Evolutionary conservation across 1,140 invertebrate species (phyloP).

Genomic region (Paramacrobiotus metropolitanus): DNA sequence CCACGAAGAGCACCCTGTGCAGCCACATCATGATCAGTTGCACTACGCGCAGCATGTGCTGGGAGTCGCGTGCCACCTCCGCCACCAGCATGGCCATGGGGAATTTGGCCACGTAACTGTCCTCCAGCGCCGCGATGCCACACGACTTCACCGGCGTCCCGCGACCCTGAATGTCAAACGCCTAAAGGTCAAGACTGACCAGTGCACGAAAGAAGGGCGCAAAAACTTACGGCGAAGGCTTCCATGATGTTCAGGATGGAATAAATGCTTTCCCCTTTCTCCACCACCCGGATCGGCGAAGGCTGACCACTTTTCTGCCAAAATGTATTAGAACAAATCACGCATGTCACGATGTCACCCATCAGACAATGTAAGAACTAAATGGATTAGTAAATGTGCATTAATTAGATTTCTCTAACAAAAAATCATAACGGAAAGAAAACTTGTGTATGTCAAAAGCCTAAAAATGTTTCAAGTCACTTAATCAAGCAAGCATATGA

Average conservation of each 20-base stretch:
- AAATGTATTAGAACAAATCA: background rate
- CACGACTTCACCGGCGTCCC: too few species aligned
- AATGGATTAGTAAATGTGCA: too few species aligned
- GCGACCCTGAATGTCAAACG: too few species aligned
- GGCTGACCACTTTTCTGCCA: background rate
- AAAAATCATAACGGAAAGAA: too few species aligned
- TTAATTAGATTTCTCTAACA: too few species aligned
- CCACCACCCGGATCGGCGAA: background rate
- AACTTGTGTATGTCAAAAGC: too few species aligned
- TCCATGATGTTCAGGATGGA: background rate
- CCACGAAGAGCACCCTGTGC: background rate
- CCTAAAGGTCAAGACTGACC: too few species aligned
- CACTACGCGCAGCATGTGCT: background rate
- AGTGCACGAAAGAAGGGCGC: too few species aligned
- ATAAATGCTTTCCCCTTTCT: background rate
- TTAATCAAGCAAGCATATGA: too few species aligned
- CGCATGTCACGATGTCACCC: background rate
- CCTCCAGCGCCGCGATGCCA: background rate
- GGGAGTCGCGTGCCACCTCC: background rate
- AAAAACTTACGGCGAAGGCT: background rate
- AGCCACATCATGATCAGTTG: conserved; percentile 3
- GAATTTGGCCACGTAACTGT: background rate
- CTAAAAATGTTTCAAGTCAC: too few species aligned
- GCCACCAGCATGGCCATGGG: background rate
- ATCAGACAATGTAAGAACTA: too few species aligned